Base-by-base conservation (phyloP, 37 sponge, comb jelly and placozoan species). In the Haliclona indistincta region DNA sequence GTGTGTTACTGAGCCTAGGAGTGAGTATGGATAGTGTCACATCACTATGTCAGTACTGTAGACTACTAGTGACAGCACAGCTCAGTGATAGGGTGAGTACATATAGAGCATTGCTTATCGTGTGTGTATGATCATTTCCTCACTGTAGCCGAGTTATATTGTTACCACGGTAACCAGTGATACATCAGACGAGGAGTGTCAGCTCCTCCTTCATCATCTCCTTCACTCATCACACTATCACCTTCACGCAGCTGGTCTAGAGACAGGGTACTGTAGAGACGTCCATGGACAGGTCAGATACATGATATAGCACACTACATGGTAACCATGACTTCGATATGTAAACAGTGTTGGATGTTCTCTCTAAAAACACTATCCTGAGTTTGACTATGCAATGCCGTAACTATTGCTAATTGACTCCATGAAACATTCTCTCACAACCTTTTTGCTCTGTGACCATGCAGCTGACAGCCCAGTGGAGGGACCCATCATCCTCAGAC, bases 201-300 rank as follows among this genome's bases (percentile, higher is more conserved):
- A 58, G 51, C 44, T 83, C 35, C 55, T 92, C 43, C 30, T 63
- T n/a, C 20, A n/a, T 11, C 68, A 79, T 66, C 60, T 83, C 13
- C 30, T 52, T 8, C 84, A 87, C 39, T 20, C 2, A 22, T 64
- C 62, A 33, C 67, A 87, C 67, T 37, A 87, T 5, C 45, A 34
- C 37, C 51, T 87, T 25, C 68, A 78, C 34, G 76, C 70, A 2
- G 19, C 56, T 53, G 89, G 92, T 34, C 67, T 92, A 42, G 15
- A 35, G 29, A 83, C 84, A 42, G 92, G 92, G 19, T 76, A 84
- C 45, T 77, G 70, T 42, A 87, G 52, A 35, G 92, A 92, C 34
- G 69, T 92, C 7, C 92, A 92, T 65, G 92, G 92, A 54, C 72
- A 87, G 80, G 92, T 92, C 28, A 10, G 78, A 56, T 56, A 29